Evolutionary conservation across 1,140 invertebrate species (phyloP).

Genomic region (Drosophila arizonae): DNA sequence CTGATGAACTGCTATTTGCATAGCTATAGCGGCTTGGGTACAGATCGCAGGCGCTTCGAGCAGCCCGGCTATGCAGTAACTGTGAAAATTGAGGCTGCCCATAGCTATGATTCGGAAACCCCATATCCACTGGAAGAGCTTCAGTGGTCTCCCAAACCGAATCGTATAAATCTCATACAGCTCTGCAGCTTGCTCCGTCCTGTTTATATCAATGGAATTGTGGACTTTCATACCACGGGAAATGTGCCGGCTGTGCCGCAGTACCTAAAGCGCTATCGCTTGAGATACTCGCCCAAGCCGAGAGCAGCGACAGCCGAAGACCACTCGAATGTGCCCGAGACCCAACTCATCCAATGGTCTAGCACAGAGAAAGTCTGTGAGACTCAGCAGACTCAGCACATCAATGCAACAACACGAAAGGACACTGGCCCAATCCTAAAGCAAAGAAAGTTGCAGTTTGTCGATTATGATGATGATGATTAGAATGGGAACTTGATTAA

Average conservation of each 20-base stretch:
- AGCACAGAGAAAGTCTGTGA: neutral
- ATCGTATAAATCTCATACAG: slow-evolving; percentile 57
- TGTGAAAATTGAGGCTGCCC: slow-evolving; percentile 2
- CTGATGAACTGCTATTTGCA: slow-evolving; percentile 13
- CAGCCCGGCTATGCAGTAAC: neutral
- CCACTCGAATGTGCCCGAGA: neutral
- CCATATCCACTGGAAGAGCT: slow-evolving; percentile 9
- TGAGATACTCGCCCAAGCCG: slow-evolving; percentile 11
- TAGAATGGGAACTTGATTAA: neutral
- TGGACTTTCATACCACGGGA: slow-evolving; percentile 34
- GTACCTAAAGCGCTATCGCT: slow-evolving; percentile 45
- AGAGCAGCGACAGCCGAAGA: neutral
- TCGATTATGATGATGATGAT: slow-evolving; percentile 32
- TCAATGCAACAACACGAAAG: neutral
- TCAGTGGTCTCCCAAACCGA: slow-evolving; percentile 52
- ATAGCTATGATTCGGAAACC: neutral
- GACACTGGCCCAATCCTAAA: slow-evolving; percentile 7
- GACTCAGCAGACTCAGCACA: neutral
- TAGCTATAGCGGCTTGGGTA: slow-evolving; percentile 23
- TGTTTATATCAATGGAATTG: slow-evolving; percentile 51
- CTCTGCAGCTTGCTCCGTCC: slow-evolving; percentile 61
- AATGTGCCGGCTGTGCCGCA: slow-evolving; percentile 34
- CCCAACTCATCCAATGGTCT: neutral
- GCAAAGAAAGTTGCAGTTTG: slow-evolving; percentile 24
- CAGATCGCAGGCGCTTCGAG: slow-evolving; percentile 25